These are phyloP conservation scores for Bombyx huttoni DNA, from an alignment of 2,888 invertebrate species.

Conservation along the genomic window DNA sequence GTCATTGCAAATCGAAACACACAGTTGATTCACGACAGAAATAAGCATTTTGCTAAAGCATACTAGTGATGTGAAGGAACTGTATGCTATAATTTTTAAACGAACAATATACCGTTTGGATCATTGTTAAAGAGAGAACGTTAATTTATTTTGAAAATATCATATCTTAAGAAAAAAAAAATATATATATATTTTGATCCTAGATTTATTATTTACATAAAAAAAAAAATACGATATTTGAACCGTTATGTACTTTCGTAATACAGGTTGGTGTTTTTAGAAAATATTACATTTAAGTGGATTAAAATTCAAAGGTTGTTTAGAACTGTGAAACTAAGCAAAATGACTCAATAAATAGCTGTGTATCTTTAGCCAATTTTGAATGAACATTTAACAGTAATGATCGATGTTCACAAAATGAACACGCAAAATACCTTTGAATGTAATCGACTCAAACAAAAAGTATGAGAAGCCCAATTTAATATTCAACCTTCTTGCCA, in stretches of 20 bases:
- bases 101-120: not conserved
- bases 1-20: too few species aligned
- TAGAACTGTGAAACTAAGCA: too few species aligned
- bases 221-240: not conserved
- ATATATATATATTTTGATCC: not conserved
- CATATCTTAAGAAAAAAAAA: constrained; percentile 5
- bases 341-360: too few species aligned
- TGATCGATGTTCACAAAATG: too few species aligned
- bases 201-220: constrained; percentile 4
- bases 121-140: not conserved
- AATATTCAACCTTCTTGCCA: too few species aligned
- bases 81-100: too few species aligned
- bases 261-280: not conserved
- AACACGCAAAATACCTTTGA: not conserved
- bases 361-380: too few species aligned
- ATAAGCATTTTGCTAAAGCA: too few species aligned
- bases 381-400: too few species aligned
- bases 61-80: too few species aligned
- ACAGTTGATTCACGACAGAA: too few species aligned
- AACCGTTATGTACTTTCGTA: not conserved
- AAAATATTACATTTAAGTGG: not conserved
- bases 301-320: not conserved
- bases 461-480: too few species aligned
- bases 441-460: not conserved
- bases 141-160: not conserved